Conservation (phyloP, 2,113 vertebrate species). For the Gadus chalcogrammus region DNA sequence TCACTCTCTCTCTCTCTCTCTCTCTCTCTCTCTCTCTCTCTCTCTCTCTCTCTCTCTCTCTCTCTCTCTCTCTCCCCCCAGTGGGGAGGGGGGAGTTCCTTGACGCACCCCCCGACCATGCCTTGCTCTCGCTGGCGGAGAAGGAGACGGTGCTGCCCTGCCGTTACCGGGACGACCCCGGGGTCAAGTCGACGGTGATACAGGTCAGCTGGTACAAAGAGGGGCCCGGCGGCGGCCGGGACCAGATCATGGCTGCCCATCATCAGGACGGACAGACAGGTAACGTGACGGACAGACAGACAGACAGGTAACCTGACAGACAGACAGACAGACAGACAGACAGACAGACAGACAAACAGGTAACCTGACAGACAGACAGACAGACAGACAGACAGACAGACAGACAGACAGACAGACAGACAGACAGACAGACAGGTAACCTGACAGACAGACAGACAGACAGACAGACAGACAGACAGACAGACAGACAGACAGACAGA, state of each 20-base stretch:
- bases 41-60: slow-evolving; percentile 5
- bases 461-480: no score
- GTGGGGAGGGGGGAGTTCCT: slow-evolving; percentile 41
- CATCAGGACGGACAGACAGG: slow-evolving; percentile 52
- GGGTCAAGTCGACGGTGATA: slow-evolving; percentile 15
- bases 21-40: no score
- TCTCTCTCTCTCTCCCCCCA: slow-evolving; percentile 16
- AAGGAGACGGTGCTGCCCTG: slow-evolving; percentile 61
- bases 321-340: background rate
- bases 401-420: no score
- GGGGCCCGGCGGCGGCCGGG: slow-evolving; percentile 26
- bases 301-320: background rate
- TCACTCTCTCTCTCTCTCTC: no score
- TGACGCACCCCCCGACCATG: slow-evolving; percentile 8
- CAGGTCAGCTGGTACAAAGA: slow-evolving; percentile 69
- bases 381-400: slow-evolving; percentile 48
- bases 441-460: no score
- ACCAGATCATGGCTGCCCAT: slow-evolving; percentile 66
- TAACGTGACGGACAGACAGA: slow-evolving; percentile 19
- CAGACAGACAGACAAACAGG: no score
- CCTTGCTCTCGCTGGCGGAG: slow-evolving; percentile 53
- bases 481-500: no score
- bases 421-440: no score
- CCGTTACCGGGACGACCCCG: slow-evolving; percentile 21
- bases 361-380: no score